phyloP scores from a whole-genome alignment of 1,140 invertebrate species.

The Drosophila nannoptera region DNA sequence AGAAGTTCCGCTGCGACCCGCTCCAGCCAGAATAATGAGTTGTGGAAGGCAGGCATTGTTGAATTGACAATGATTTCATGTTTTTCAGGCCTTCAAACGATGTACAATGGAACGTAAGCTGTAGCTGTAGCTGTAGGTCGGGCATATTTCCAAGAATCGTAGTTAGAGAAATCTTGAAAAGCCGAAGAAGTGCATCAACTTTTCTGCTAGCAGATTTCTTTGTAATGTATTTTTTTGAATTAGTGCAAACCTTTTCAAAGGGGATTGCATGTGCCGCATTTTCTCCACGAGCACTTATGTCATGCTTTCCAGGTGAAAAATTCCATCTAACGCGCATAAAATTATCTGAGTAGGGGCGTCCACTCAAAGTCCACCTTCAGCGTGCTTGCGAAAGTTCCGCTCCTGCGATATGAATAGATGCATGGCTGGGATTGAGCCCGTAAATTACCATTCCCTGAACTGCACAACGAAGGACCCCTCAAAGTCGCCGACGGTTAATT shows the following conservation, averaged over 20 bases:
- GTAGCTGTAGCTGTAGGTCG: neutral
- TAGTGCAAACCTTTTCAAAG: too few relatives aligned
- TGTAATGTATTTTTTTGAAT: neutral
- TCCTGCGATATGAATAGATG: slow-evolving; percentile 9
- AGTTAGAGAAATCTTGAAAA: slow-evolving; percentile 20
- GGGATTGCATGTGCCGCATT: neutral
- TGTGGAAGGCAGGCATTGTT: slow-evolving; percentile 3
- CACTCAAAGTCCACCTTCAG: neutral
- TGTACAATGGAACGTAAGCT: slow-evolving; percentile 50
- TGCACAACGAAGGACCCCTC: neutral
- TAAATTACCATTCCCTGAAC: neutral
- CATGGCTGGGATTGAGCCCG: slow-evolving; percentile 6
- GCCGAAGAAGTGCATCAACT: too few relatives aligned
- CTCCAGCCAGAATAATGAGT: slow-evolving; percentile 28
- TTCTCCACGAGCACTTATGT: slow-evolving; percentile 13
- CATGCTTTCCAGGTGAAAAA: slow-evolving; percentile 50
- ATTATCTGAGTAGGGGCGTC: slow-evolving; percentile 39
- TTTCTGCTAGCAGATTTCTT: too few relatives aligned
- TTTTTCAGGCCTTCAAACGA: slow-evolving; percentile 58
- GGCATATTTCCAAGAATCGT: slow-evolving; percentile 16
- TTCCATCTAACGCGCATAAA: slow-evolving; percentile 53
- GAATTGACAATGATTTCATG: slow-evolving; percentile 47
- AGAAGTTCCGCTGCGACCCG: neutral
- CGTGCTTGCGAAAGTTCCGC: neutral
- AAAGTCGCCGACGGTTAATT: slow-evolving; percentile 3